Evolutionary conservation across 2,113 vertebrate genomes (phyloP), one percentile per base, ranked within the genome.

Genomic region (Penelope pileata): DNA sequence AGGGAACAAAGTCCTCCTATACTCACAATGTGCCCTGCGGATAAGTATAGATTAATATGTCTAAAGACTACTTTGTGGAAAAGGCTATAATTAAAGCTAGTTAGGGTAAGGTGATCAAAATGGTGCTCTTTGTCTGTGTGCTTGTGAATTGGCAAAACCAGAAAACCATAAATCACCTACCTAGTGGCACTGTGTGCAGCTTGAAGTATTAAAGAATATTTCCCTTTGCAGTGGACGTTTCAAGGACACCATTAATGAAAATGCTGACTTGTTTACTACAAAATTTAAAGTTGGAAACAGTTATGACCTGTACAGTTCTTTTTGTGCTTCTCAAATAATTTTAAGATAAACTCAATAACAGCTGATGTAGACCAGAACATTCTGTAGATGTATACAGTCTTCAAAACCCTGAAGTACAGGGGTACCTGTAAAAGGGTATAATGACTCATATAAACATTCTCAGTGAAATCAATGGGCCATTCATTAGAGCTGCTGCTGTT

Each of bases 51-150:
- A 70, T 84, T 82, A 86, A 73, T 91, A 60, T 9, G 48, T 64
- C 42, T 96, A 91, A 96, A 94, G 45, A 89, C 7, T 14, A 68
- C n/a, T 40, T 67, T 69, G 40, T 72, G 47, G 79, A 81, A 38
- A 58, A 90, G 34, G 68, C 42, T 95, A 7, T 87, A 95, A 96
- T 96, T 94, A 96, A 88, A 58, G 27, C 63, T 95, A 92, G 91
- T 86, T 90, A 95, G 45, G 34, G 66, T 83, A 90, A 94, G 70
- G 76, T 95, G 82, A 95, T 96, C 72, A 94, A 86, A 96, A 94
- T 93, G 48, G 43, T 40, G 23, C 42, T 91, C 56, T 93, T 92
- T 89, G 70, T 95, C 47, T 48, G 10, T 36, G 16, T 48, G 30
- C 22, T 56, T 91, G 47, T 92, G 48, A 95, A 83, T 17, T 95